phyloP scores from a whole-genome alignment of 2,888 invertebrate genomes.

The Eristalis intricaria region DNA sequence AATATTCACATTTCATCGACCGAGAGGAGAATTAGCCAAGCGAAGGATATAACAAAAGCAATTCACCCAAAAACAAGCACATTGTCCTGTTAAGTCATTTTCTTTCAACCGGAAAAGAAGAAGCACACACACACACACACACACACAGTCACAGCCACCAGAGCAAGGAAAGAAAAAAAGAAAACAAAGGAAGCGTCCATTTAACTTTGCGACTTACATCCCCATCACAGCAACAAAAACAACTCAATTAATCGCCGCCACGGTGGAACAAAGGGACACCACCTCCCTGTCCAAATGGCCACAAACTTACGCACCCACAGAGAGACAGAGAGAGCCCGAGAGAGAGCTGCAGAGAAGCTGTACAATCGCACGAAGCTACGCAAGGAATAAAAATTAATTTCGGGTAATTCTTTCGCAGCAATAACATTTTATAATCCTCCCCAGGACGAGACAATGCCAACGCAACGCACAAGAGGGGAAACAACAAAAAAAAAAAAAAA shows the following conservation, averaged over 20 bases:
- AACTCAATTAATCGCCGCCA: conserved; percentile 61
- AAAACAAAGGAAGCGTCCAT: conserved; percentile 48
- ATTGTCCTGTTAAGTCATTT: conserved; percentile 28
- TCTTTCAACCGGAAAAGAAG: neutral
- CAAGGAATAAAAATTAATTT: conserved; percentile 69
- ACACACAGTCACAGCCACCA: neutral
- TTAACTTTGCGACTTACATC: conserved; percentile 66
- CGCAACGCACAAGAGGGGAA: neutral
- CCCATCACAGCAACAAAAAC: conserved; percentile 39
- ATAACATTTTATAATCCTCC: conserved; percentile 72
- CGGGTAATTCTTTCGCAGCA: conserved; percentile 68
- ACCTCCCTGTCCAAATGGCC: neutral
- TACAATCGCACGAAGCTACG: conserved; percentile 25
- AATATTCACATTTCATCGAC: neutral
- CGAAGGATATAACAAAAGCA: conserved; percentile 1
- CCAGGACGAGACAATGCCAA: conserved; percentile 54
- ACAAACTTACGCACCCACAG: neutral
- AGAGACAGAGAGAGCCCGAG: conserved; percentile 40
- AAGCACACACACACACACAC: neutral
- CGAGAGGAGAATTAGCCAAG: neutral
- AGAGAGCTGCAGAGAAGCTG: neutral
- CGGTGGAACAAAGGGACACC: conserved; percentile 46
- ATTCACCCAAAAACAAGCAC: conserved; percentile 18
- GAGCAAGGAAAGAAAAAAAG: neutral
- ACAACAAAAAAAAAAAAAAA: neutral